Evolutionary conservation across 2,797 vertebrate species (phyloP), one percentile per base, ranked within the genome.

Genomic region (Agapornis canus): DNA sequence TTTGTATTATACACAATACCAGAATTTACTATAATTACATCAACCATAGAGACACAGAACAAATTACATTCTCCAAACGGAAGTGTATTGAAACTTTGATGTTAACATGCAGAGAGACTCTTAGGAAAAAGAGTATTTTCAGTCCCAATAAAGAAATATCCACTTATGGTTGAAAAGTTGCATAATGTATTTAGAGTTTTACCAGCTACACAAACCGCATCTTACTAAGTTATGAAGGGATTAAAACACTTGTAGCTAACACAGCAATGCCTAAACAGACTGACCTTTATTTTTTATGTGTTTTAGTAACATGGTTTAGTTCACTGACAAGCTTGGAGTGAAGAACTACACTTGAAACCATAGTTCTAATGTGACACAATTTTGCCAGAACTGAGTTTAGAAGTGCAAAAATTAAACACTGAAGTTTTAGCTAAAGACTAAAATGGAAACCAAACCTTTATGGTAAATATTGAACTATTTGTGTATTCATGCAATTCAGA

Each of bases 1-100:
- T 25, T 17, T 75, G 22, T 17, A 11, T 22, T 23, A 31, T 3
- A 35, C 7, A 10, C 0, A 0, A 32, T 8, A 32, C 1, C 6
- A 48, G 17, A 80, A 64, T n/a, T 82, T 54, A 89, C 8, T 42
- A 45, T 57, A 87, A 47, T 51, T 49, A 47, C 5, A 13, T 43
- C 56, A 86, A 31, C 21, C 19, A 49, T 4, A 1, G 25, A 70
- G 25, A 64, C 6, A 48, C n/a, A 72, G 70, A 8, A n/a, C 13
- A n/a, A 22, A 52, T 32, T 43, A 68, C 31, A 14, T 39, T 69
- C 29, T 48, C 43, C 45, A 32, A 61, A 63, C 4, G 49, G 6
- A 86, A 49, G 2, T 6, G 5, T 35, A 59, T 4, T 37, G 37
- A 59, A 85, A 51, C 43, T 8, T 60, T 49, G 18, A 39, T 4